Base-by-base conservation (phyloP, 2,888 invertebrate genomes). In the Eutolmus rufibarbis region DNA sequence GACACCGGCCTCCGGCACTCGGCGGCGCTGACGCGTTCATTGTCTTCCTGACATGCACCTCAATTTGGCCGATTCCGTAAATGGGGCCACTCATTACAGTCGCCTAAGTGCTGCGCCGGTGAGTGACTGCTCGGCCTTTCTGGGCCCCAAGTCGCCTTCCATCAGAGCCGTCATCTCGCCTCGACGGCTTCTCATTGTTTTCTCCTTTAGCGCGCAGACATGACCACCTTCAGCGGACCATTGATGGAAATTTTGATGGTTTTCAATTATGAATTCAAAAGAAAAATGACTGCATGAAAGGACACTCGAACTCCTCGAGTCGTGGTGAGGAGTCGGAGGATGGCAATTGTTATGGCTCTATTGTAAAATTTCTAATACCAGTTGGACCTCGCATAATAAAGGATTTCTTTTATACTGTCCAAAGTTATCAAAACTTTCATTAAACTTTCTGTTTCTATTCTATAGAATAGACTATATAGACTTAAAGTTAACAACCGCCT, bases 41-140 rank as follows among this genome's bases (percentile, higher is more conserved):
- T 79, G 79, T 79, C 51, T 79, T 79, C 19, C 51, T 46, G 46
- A 51, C 79, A 31, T 79, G 31, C n/a, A 79, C 46, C 79, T 79
- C 51, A 79, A 79, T 79, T 79, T 79, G 46, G 12, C 31, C 31
- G 51, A 31, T 9, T 51, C 79, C 79, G 51, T 79, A 79, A 79
- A 79, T 51, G 79, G 79, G 51, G 79, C 28, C 12, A 79, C 51
- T 51, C 79, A 56, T 79, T 34, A 51, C 31, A 79, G 79, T 31
- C 79, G 14, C 31, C 79, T 51, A 34, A 76, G 76, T 76, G 76
- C 34, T 37, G 37, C 37, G 1, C 76, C 2, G 34, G 28, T 23
- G 28, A 66, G 66, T 66, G 66, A 66, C 66, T 66, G 66, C 12
- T 28, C 23, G 66, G 66, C 66, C 66, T 66, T 66, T 66, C 9